Base-by-base conservation (phyloP, 1,140 invertebrate genomes). In the Drosophila pachea region DNA sequence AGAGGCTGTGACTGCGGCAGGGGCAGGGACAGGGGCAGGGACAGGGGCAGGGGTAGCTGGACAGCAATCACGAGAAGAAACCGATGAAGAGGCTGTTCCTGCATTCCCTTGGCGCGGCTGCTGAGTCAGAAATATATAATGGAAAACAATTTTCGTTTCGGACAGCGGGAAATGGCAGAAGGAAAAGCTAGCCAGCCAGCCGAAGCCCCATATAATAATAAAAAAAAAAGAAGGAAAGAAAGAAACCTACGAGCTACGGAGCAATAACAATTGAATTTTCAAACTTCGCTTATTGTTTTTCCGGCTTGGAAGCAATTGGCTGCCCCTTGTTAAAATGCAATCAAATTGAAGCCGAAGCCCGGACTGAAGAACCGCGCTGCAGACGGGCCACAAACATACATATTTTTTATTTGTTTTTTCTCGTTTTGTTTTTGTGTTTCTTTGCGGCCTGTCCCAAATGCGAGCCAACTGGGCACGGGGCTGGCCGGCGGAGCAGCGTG, bases 191-290 rank as follows among this genome's bases (percentile, higher is more conserved):
- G 33, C 53, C 7, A 33, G 32, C 48, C n/a, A 35, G 11, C 7
- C 12, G 12, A 22, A 29, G 7, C 22, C 14, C n/a, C 50, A 53
- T 53, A 53, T 29, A 22, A 52, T 33, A 52, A 52, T 16, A 16
- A 5, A 66, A 53, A 58, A 40, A 65, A 71, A 71, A 52, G 9
- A 16, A 5, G 63, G 48, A 58, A 40, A 65, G 70, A 71, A 74
- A 74, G 71, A 82, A 83, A 83, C 55, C 78, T 42, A 58, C 38
- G 35, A 79, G 22, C 22, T 22, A 22, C 22, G 22, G 22, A 22
- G 68, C 76, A 83, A 84, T 83, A 83, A 84, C 79, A 83, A 83
- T 83, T 83, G 79, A 83, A 84, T 83, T 83, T 86, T 73, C 79
- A 79, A 86, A 83, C 61, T 81, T 81, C 73, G 81, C 81, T 79